phyloP scores from a whole-genome alignment of 2,888 invertebrate genomes.

The Epinotia demarniana region DNA sequence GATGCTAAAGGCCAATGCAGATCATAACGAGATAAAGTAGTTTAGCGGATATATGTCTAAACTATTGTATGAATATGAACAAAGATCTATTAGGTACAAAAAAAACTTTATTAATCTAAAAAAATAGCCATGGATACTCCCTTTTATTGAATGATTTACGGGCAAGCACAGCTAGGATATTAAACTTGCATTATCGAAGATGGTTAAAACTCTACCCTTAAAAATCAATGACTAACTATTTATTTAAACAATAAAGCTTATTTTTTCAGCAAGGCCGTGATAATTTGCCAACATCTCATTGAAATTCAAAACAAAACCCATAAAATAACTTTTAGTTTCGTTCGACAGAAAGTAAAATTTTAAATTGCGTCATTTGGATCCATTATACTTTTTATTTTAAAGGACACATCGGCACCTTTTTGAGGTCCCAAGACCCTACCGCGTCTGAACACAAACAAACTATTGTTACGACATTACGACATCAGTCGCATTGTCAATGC shows the following conservation, averaged over 20 bases:
- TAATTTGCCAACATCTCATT: slow-evolving; percentile 5
- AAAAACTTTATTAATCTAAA: background rate
- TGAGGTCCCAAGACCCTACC: slow-evolving; percentile 57
- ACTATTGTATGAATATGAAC: background rate
- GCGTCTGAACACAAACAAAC: slow-evolving; percentile 64
- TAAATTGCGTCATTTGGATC: slow-evolving; percentile 43
- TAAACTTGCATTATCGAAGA: background rate
- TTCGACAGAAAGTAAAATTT: slow-evolving; percentile 47
- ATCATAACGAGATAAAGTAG: no score
- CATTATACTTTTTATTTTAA: slow-evolving; percentile 34
- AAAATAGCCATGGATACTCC: background rate
- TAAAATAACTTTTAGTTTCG: slow-evolving; percentile 38
- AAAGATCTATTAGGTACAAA: background rate
- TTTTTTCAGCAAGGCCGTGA: background rate
- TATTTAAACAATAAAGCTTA: background rate
- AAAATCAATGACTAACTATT: background rate
- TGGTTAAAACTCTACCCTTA: background rate
- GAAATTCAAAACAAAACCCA: slow-evolving; percentile 13
- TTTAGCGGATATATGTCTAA: no score
- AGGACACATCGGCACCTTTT: slow-evolving; percentile 60
- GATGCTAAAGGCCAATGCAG: no score
- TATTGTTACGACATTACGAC: slow-evolving; percentile 73
- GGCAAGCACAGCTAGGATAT: background rate
- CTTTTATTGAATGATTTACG: background rate
- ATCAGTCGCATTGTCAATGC: slow-evolving; percentile 55